Conservation (phyloP, 2,888 invertebrate species). For the Troides aeacus region DNA sequence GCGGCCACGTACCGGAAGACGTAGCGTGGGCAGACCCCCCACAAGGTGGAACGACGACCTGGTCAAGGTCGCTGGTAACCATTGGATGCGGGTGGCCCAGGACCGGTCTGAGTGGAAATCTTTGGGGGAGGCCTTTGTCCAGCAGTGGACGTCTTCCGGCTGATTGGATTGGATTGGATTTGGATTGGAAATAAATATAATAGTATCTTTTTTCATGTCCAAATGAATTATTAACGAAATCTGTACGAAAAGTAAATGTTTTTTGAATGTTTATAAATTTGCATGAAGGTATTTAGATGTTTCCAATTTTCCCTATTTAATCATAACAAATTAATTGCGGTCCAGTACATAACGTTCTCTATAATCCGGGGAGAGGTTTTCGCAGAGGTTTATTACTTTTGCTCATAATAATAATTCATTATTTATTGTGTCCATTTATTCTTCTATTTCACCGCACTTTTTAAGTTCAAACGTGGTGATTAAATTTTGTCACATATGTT, state of each 20-base stretch:
- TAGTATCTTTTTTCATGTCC: too few species aligned
- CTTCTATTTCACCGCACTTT: neutral
- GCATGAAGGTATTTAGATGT: neutral
- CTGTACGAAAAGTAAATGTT: neutral
- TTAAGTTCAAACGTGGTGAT: neutral
- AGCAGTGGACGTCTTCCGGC: too few species aligned
- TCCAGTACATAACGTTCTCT: conserved; percentile 7
- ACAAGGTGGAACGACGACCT: too few species aligned
- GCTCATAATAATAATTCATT: neutral
- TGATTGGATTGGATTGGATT: too few species aligned
- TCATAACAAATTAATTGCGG: conserved; percentile 14
- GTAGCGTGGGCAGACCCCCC: too few species aligned
- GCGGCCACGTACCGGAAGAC: too few species aligned
- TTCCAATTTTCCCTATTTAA: conserved; percentile 15
- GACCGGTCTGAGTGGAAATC: too few species aligned
- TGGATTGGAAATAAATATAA: too few species aligned
- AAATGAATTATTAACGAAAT: neutral
- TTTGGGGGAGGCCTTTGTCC: too few species aligned
- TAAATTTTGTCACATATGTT: neutral
- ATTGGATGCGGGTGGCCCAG: too few species aligned
- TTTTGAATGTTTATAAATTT: neutral
- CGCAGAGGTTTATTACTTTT: neutral
- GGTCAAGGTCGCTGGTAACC: too few species aligned
- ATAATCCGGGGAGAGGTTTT: conserved; percentile 9
- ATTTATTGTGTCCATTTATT: neutral